Evolutionary conservation across 92 coral and sea anemone species (phyloP).

Genomic region (Siderastrea siderea): DNA sequence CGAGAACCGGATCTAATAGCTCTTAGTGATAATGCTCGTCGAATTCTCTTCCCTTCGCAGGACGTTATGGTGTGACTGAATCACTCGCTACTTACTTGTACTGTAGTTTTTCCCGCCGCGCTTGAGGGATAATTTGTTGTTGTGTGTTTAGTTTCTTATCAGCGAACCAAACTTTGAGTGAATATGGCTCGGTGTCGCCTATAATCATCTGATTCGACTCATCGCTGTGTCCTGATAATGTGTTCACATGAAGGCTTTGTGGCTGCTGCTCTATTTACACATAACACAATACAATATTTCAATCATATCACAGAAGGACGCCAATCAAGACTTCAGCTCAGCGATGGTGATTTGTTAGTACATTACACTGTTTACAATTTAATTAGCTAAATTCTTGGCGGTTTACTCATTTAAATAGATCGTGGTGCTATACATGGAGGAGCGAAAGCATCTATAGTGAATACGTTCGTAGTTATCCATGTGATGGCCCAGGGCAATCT

Average conservation of each 20-base stretch:
- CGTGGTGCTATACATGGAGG: background rate
- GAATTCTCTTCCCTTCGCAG: too few species aligned
- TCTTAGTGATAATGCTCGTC: too few species aligned
- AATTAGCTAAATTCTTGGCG: constrained; percentile 18
- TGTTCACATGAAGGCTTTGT: background rate
- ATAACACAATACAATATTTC: background rate
- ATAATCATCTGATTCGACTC: background rate
- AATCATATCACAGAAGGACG: constrained; percentile 26
- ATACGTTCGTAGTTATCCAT: background rate
- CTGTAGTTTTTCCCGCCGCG: background rate
- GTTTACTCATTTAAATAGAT: constrained; percentile 1
- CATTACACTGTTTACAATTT: constrained; percentile 32
- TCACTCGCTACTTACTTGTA: background rate
- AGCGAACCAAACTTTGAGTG: background rate
- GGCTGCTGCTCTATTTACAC: constrained; percentile 10
- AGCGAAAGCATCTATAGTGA: background rate
- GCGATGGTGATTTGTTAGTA: background rate
- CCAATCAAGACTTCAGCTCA: constrained; percentile 34
- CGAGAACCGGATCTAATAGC: too few species aligned
- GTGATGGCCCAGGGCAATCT: constrained; percentile 14
- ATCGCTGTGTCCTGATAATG: background rate
- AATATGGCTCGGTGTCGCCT: background rate
- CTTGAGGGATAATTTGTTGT: too few species aligned
- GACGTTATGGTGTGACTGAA: too few species aligned
- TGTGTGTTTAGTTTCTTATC: background rate